phyloP scores from a whole-genome alignment of 2,888 invertebrate species.

The Cremastinae sp. region DNA sequence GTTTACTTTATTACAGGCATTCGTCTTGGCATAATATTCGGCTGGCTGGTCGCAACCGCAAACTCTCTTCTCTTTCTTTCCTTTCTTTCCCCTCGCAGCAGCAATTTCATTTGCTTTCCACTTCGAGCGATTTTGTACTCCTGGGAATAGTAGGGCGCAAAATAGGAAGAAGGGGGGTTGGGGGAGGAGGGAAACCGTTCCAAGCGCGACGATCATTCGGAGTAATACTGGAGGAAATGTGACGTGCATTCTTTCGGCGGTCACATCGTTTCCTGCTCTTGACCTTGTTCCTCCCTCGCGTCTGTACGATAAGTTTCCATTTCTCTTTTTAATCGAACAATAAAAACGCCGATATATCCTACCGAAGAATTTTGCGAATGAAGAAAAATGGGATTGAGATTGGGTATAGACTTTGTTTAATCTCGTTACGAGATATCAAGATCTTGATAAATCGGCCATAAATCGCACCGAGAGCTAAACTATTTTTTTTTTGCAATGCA shows the following conservation, averaged over 20 bases:
- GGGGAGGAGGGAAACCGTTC: slow-evolving; percentile 60
- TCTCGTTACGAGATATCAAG: slow-evolving; percentile 33
- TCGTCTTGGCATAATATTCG: slow-evolving; percentile 74
- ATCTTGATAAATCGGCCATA: slow-evolving; percentile 33
- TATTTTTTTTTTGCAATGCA: background rate
- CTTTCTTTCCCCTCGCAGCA: slow-evolving; percentile 39
- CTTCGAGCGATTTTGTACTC: slow-evolving; percentile 52
- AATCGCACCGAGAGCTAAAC: background rate
- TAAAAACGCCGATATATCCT: background rate
- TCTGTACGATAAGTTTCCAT: slow-evolving; percentile 9
- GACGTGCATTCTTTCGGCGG: slow-evolving; percentile 51
- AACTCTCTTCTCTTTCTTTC: slow-evolving; percentile 45
- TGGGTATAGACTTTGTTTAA: slow-evolving; percentile 11
- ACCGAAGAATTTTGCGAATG: background rate
- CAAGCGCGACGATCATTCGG: slow-evolving; percentile 60
- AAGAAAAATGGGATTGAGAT: slow-evolving; percentile 1
- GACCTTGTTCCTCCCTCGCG: slow-evolving; percentile 4
- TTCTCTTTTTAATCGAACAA: slow-evolving; percentile 8
- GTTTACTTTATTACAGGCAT: slow-evolving; percentile 74
- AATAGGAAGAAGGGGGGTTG: slow-evolving; percentile 39
- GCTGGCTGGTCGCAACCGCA: slow-evolving; percentile 43
- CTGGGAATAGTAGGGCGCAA: slow-evolving; percentile 28
- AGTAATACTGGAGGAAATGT: slow-evolving; percentile 61
- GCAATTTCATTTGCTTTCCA: slow-evolving; percentile 53
- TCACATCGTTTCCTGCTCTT: slow-evolving; percentile 15